Base-by-base conservation (phyloP, 2,797 vertebrate genomes). In the Meda fulgida region DNA sequence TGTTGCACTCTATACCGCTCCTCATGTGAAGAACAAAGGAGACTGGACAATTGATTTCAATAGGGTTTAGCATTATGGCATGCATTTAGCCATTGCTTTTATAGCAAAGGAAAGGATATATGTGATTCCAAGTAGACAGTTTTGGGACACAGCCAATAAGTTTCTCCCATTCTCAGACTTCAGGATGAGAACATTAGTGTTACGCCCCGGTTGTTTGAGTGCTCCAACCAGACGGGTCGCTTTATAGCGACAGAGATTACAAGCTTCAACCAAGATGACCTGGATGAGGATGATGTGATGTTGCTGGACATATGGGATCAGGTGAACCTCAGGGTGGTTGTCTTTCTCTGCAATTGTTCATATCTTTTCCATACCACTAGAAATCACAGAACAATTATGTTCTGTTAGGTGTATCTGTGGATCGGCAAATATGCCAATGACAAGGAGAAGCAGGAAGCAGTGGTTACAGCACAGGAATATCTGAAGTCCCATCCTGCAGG, bases 271-370 rank as follows among this genome's bases (percentile, higher is more conserved):
- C 97, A 97, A 88, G 95, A 96, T 2, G 97, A 97, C 87, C 87
- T 97, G 84, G 95, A 96, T 3, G 95, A 97, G 71, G 93, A 93
- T 0, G 97, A 97, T 0, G 88, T 97, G 86, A 97, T 96, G 89
- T 88, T 97, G 63, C 89, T 97, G 14, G 97, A 97, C 31, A 89
- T 92, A 69, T 97, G 96, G 96, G 97, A 97, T 85, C 94, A 97
- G 96, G 97, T 97, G 31, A 86, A 85, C 29, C 36, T 38, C 5
- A 36, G 10, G 18, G 2, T 75, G 58, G 26, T 23, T 46, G 34
- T 70, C 48, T 29, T 1, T 69, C 4, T 70, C n/a, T 5, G 0
- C 21, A 40, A 1, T 40, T 70, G 21, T 38, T 36, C 23, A 53
- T 4, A 40, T 55, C 4, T 3, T 65, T 48, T 79, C 4, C 51